Evolutionary conservation across 2,888 invertebrate genomes (phyloP), one percentile per base, ranked within the genome.

Genomic region (Scaptodrosophila latifasciaeformis): DNA sequence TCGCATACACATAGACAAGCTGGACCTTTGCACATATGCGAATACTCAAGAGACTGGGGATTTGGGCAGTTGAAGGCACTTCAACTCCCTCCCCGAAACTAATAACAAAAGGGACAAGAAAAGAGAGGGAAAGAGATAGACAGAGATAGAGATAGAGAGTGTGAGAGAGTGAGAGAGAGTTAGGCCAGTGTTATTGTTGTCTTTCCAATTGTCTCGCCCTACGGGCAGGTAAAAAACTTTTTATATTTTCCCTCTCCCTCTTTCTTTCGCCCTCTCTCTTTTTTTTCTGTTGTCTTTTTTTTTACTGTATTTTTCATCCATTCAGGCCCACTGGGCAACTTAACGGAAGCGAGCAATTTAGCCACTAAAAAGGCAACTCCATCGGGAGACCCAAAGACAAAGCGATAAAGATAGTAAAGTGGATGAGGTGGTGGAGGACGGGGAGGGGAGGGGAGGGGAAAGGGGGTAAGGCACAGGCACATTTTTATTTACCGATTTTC

Each of bases 311-410:
- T 45, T 49, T 52, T 12, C 45, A 42, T n/a, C 27, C 35, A 12
- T 29, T n/a, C n/a, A 13, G 48, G 55, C 71, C 72, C 79, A 27
- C 42, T 59, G 76, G 69, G 63, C 67, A 79, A 79, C 72, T 79
- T 65, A 76, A 70, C 79, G 76, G 76, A 76, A 76, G 79, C 74
- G 58, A 66, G 74, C 80, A 76, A 76, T 76, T 76, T 76, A 76
- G 74, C 70, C 62, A 74, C 66, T 68, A 71, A 78, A 74, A 74
- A 71, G 78, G 61, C 70, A 40, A 40, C 19, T 40, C 17, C 37
- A 37, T 37, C 18, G 37, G 7, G 4, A 10, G 15, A n/a, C 15
- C 34, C 34, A 12, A 13, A 34, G 13, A 5, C 34, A 15, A 34
- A n/a, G n/a, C n/a, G n/a, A n/a, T n/a, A n/a, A n/a, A 27, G 27